A percentile compares a stretch with the other conserved stretches of the same genome.
phyloP scores from a whole-genome alignment of 2,888 invertebrate species.

The Microctonus hyperodae region DNA sequence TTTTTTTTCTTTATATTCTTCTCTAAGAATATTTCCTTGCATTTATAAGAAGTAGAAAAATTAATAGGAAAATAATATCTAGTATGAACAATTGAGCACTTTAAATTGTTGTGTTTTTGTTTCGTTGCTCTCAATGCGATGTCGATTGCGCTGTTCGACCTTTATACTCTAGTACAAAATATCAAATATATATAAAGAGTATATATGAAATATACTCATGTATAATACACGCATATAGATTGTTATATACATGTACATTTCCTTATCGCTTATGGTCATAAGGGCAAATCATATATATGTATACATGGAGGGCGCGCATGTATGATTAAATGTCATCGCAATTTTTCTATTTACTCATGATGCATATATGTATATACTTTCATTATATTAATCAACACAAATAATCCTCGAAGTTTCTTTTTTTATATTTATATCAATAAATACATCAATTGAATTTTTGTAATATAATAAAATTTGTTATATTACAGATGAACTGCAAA shows the following conservation, averaged over 20 bases:
- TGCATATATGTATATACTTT: too few species aligned
- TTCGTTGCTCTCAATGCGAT: not conserved
- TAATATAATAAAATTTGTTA: not conserved
- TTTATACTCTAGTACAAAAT: constrained; percentile 22
- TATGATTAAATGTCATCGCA: constrained; percentile 12
- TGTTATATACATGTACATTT: too few species aligned
- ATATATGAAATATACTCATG: not conserved
- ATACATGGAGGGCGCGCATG: constrained; percentile 1
- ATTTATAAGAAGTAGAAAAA: too few species aligned
- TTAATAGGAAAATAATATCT: not conserved
- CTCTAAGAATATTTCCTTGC: not conserved
- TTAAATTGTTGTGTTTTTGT: not conserved
- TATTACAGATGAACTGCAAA: not conserved
- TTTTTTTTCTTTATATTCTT: not conserved
- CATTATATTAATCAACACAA: not conserved
- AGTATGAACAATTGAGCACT: not conserved
- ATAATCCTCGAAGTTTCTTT: too few species aligned
- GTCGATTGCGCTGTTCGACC: constrained; percentile 9
- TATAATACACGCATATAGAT: constrained; percentile 1
- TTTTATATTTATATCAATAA: not conserved
- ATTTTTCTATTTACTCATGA: not conserved
- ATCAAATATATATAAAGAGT: constrained; percentile 2
- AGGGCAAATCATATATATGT: constrained; percentile 17
- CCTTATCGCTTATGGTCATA: constrained; percentile 24
- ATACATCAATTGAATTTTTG: too few species aligned